Conservation (phyloP, 2,113 vertebrate genomes). For the Eulemur rufifrons region DNA sequence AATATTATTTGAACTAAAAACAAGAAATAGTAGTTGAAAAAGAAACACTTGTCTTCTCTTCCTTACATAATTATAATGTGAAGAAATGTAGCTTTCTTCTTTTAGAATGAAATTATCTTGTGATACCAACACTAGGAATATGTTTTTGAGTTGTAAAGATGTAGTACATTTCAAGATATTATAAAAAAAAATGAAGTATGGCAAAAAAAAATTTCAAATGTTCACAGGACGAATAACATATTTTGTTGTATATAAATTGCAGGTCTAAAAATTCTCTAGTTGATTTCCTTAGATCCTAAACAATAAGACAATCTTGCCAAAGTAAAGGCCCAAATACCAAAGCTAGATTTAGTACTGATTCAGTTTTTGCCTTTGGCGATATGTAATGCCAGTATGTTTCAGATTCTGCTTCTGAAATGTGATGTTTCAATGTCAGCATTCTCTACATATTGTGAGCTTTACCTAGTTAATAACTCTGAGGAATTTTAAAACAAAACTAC, state of each 20-base stretch:
- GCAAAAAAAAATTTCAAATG: neutral
- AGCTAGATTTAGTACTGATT: neutral
- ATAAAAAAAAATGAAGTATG: neutral
- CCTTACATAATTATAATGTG: neutral
- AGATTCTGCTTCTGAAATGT: neutral
- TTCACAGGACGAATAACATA: neutral
- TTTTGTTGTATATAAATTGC: neutral
- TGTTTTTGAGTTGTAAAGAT: constrained; percentile 3
- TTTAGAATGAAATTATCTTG: neutral
- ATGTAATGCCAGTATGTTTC: neutral
- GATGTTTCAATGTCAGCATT: neutral
- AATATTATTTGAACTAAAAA: neutral
- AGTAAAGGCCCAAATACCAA: neutral
- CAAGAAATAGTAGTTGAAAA: neutral
- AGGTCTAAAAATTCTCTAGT: neutral
- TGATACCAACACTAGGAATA: neutral
- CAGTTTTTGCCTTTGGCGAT: neutral
- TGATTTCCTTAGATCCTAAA: neutral
- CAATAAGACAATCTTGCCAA: neutral
- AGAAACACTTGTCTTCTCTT: neutral
- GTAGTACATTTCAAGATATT: neutral
- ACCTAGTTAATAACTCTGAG: neutral
- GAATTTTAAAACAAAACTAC: neutral
- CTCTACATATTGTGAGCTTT: neutral
- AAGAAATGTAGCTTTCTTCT: neutral